A percentile compares a stretch with the other conserved stretches of the same genome.
Conservation (phyloP, 1,140 invertebrate species). For the Hetaerina americana region DNA sequence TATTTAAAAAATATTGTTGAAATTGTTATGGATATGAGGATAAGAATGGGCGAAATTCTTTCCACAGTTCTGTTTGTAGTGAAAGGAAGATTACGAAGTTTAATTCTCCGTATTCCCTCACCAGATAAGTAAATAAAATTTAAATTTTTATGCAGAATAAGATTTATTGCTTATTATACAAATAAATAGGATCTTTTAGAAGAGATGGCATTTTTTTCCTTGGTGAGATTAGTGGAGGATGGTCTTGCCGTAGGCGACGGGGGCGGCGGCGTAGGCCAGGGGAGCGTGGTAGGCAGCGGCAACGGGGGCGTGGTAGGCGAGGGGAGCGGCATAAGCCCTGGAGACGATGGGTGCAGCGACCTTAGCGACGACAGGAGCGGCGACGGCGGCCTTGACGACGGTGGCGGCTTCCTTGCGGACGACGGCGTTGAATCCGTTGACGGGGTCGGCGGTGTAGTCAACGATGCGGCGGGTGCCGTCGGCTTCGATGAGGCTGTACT, state of each 20-base stretch:
- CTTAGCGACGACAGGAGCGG: constrained; percentile 14
- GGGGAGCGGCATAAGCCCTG: constrained; percentile 15
- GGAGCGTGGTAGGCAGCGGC: constrained; percentile 15
- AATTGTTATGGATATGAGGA: too few relatives aligned
- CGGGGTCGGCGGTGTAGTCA: constrained; percentile 11
- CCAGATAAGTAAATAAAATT: too few relatives aligned
- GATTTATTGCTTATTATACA: too few relatives aligned
- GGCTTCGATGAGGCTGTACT: neutral
- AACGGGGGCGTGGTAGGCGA: constrained; percentile 18
- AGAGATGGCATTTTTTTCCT: too few relatives aligned
- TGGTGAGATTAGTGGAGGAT: constrained; percentile 3
- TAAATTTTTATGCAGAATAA: too few relatives aligned
- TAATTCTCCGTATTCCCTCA: too few relatives aligned
- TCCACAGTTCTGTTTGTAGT: too few relatives aligned
- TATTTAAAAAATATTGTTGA: too few relatives aligned
- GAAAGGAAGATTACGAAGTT: too few relatives aligned
- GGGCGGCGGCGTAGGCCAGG: constrained; percentile 7
- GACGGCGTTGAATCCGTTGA: constrained; percentile 2
- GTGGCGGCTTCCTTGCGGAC: constrained; percentile 4
- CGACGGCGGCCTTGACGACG: neutral
- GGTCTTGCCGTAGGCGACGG: constrained; percentile 14
- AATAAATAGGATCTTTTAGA: too few relatives aligned
- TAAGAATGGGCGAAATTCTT: too few relatives aligned
- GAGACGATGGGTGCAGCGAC: constrained; percentile 14
- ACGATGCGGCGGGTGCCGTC: constrained; percentile 2